Conservation (phyloP, 2,888 invertebrate genomes). For the Plagodis pulveraria region DNA sequence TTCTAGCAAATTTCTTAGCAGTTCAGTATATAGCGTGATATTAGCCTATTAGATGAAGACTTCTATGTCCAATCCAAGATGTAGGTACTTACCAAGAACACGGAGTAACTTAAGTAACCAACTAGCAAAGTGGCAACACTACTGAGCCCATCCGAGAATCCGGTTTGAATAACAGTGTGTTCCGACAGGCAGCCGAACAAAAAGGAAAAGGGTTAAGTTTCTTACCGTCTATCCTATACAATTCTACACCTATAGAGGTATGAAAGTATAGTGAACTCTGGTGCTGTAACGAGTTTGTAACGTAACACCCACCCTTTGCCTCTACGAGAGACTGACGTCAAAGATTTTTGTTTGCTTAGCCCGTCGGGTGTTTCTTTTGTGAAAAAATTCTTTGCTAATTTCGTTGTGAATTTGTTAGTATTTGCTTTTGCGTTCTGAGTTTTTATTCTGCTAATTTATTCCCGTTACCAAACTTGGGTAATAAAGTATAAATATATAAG, state of each 20-base stretch:
- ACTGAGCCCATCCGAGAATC: constrained; percentile 49
- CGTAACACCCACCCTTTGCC: constrained; percentile 28
- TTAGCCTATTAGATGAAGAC: no score
- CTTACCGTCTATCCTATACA: constrained; percentile 52
- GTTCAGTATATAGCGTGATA: no score
- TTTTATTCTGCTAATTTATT: no score
- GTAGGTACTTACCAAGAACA: no score
- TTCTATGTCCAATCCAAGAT: no score
- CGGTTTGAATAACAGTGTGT: constrained; percentile 54
- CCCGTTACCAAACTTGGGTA: no score
- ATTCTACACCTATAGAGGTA: constrained; percentile 4
- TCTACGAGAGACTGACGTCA: constrained; percentile 29
- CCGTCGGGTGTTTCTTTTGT: constrained; percentile 8
- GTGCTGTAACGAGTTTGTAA: constrained; percentile 32
- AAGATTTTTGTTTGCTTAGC: constrained; percentile 27
- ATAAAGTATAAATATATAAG: no score
- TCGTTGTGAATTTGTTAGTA: neutral
- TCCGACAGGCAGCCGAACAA: constrained; percentile 43
- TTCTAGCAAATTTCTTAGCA: no score
- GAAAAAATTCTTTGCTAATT: neutral
- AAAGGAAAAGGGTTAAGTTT: constrained; percentile 55
- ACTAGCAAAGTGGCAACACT: constrained; percentile 5
- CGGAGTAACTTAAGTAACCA: neutral
- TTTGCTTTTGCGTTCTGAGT: neutral
- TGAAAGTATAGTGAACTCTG: neutral